Evolutionary conservation across 2,113 vertebrate genomes (phyloP).

Genomic region (Psittacara wagleri): DNA sequence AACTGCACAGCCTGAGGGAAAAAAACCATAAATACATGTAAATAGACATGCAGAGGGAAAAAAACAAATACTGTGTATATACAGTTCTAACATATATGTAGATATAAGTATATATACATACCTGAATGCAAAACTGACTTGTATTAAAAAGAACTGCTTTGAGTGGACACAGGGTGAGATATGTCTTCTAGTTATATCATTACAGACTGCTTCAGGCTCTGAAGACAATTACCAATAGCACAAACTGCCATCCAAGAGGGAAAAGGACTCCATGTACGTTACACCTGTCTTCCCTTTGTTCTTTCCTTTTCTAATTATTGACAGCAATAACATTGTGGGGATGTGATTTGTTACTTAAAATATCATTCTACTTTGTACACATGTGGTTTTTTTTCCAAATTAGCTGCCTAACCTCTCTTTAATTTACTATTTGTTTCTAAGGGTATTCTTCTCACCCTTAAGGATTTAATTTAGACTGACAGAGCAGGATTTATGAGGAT

Average conservation of each 20-base stretch:
- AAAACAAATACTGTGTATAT: neutral
- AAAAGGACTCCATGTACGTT: neutral
- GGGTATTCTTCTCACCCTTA: neutral
- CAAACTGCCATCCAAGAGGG: fast-evolving
- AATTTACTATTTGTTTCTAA: neutral
- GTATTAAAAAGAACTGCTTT: neutral
- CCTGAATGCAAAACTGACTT: neutral
- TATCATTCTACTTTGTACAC: neutral
- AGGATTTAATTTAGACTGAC: neutral
- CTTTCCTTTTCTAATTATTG: neutral
- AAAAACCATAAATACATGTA: neutral
- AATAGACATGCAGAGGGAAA: neutral
- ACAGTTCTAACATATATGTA: neutral
- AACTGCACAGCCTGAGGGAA: neutral
- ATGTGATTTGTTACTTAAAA: neutral
- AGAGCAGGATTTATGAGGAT: neutral
- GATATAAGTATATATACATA: neutral
- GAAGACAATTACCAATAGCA: neutral
- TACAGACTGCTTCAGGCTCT: neutral
- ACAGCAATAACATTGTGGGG: neutral
- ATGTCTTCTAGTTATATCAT: neutral
- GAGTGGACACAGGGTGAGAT: neutral
- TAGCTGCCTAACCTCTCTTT: neutral
- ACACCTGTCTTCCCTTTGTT: neutral
- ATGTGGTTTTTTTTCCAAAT: neutral